These are phyloP conservation scores for Glandiceps talaboti DNA, from an alignment of 53 echinoderm and acorn worm species.

Conservation along the genomic window DNA sequence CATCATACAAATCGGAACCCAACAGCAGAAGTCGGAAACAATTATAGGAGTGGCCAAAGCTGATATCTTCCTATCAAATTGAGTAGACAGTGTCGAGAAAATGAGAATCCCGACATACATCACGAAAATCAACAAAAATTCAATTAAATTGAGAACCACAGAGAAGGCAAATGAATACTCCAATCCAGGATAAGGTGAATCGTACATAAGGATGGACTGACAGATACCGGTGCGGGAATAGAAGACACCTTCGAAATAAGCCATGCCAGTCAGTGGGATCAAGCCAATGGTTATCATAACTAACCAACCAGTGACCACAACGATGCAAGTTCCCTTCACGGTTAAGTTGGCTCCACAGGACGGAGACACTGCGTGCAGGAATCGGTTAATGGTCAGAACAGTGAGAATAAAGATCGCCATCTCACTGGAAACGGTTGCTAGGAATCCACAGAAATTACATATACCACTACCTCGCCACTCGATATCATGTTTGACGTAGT, in stretches of 20 bases:
- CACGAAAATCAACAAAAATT: too few species aligned
- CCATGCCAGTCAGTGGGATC: slow-evolving; percentile 27
- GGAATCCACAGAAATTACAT: slow-evolving; percentile 41
- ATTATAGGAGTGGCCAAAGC: too few species aligned
- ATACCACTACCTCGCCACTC: slow-evolving; percentile 28
- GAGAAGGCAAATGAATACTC: too few species aligned
- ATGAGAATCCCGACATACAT: too few species aligned
- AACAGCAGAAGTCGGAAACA: too few species aligned
- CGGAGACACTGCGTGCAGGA: slow-evolving; percentile 40
- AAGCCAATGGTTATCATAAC: slow-evolving; percentile 29
- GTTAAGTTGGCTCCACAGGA: slow-evolving; percentile 20
- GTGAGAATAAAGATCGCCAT: slow-evolving; percentile 43
- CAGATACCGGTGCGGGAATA: slow-evolving; percentile 56
- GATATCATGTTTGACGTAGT: slow-evolving; percentile 35
- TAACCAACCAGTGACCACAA: slow-evolving; percentile 25
- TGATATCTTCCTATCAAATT: too few species aligned
- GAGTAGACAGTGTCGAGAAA: too few species aligned
- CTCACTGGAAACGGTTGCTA: slow-evolving; percentile 54
- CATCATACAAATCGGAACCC: too few species aligned
- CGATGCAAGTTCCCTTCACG: slow-evolving; percentile 4
- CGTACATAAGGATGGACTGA: too few species aligned
- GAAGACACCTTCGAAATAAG: slow-evolving; percentile 25
- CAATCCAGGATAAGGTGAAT: too few species aligned
- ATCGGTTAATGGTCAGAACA: slow-evolving; percentile 52
- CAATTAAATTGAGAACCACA: too few species aligned